These are phyloP conservation scores for Ariopsis seemanni DNA, from an alignment of 2,113 vertebrate genomes.

Conservation along the genomic window DNA sequence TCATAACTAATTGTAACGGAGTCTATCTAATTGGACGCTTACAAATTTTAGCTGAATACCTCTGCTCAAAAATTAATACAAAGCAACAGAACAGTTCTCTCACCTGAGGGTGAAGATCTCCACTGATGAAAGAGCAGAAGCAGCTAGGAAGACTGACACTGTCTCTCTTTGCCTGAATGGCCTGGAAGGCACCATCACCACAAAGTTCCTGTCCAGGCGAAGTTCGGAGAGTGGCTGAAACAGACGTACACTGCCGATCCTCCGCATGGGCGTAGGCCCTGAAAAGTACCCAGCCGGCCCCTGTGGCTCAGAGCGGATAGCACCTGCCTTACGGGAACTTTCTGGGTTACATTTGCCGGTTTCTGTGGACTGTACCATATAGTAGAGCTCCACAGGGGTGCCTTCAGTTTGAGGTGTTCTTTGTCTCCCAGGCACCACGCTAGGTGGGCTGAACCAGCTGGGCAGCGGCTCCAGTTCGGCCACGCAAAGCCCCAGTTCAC, in stretches of 20 bases:
- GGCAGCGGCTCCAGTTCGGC: conserved; percentile 84
- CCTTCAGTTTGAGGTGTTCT: conserved; percentile 69
- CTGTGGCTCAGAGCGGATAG: conserved; percentile 74
- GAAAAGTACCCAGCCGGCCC: conserved; percentile 66
- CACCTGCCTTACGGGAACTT: conserved; percentile 77
- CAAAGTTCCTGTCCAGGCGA: conserved; percentile 80
- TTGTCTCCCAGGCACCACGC: conserved; percentile 75
- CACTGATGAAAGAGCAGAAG: conserved; percentile 80
- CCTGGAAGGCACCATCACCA: conserved; percentile 84
- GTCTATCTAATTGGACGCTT: neutral
- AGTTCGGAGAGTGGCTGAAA: conserved; percentile 79
- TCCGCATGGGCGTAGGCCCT: conserved; percentile 79
- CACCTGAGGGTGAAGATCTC: conserved; percentile 92
- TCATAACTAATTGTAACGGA: neutral
- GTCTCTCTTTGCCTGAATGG: conserved; percentile 86
- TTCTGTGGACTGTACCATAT: conserved; percentile 75
- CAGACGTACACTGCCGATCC: conserved; percentile 83
- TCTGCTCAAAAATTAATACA: neutral
- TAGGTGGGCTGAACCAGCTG: conserved; percentile 82
- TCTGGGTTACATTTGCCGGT: conserved; percentile 77
- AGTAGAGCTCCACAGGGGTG: conserved; percentile 90
- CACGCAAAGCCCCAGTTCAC: conserved; percentile 85
- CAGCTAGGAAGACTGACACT: conserved; percentile 77
- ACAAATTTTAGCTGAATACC: neutral
- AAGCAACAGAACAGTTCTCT: conserved; percentile 10